Evolutionary conservation across 1,140 invertebrate genomes (phyloP).

Genomic region (Saccostrea cuccullata): DNA sequence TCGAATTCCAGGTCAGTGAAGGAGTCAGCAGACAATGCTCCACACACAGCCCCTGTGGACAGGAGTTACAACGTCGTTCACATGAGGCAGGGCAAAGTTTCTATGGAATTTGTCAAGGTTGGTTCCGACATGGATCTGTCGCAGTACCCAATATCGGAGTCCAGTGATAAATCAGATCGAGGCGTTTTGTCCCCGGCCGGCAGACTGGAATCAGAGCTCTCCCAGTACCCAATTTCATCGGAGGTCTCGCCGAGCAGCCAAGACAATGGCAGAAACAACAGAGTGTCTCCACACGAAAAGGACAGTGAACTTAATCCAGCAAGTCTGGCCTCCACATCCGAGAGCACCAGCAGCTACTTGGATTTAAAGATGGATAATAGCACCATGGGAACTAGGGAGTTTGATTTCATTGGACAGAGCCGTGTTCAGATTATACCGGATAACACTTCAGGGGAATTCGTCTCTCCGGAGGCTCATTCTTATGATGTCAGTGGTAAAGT

Average conservation of each 20-base stretch:
- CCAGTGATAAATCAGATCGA: slow-evolving; percentile 16
- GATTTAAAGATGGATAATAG: slow-evolving; percentile 47
- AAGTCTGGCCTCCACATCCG: slow-evolving; percentile 49
- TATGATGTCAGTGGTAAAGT: slow-evolving; percentile 38
- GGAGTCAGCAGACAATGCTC: neutral
- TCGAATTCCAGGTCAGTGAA: slow-evolving; percentile 37
- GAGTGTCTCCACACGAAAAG: slow-evolving; percentile 56
- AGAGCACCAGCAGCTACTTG: slow-evolving; percentile 51
- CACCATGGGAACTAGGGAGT: slow-evolving; percentile 15
- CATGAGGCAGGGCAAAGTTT: slow-evolving; percentile 24
- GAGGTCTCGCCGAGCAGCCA: slow-evolving; percentile 35
- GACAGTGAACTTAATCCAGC: slow-evolving; percentile 39
- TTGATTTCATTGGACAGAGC: slow-evolving; percentile 48
- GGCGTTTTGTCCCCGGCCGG: neutral
- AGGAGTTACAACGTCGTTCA: slow-evolving; percentile 54
- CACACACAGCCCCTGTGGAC: slow-evolving; percentile 29
- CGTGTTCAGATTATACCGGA: slow-evolving; percentile 13
- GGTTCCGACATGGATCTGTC: slow-evolving; percentile 45
- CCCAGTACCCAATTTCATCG: slow-evolving; percentile 43
- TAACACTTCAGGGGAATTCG: neutral
- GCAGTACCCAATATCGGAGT: slow-evolving; percentile 44
- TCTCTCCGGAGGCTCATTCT: neutral
- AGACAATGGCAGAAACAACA: slow-evolving; percentile 8
- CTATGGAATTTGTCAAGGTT: slow-evolving; percentile 9
- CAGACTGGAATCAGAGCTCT: slow-evolving; percentile 14